These are phyloP conservation scores for Junonia oenone DNA, from an alignment of 2,888 invertebrate species.

Conservation along the genomic window DNA sequence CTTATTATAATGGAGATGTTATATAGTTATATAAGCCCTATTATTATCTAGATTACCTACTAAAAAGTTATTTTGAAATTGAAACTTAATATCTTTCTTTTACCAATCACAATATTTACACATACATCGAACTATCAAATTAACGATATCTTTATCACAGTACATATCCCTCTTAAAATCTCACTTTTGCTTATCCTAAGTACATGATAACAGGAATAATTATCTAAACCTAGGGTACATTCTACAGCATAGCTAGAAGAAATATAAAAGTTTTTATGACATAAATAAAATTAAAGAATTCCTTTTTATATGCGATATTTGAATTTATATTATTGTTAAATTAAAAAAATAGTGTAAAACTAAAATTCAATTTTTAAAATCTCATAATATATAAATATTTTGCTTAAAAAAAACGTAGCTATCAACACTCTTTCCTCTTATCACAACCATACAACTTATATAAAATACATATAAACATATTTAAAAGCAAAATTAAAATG, in stretches of 20 bases:
- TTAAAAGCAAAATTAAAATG: too few species aligned
- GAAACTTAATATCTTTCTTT: not conserved
- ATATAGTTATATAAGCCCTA: too few species aligned
- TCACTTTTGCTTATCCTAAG: constrained; percentile 13
- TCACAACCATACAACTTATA: constrained; percentile 10
- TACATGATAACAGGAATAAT: constrained; percentile 1
- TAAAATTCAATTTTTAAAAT: not conserved
- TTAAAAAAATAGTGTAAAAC: not conserved
- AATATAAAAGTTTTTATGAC: too few species aligned
- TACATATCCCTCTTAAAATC: constrained; percentile 15
- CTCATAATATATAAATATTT: not conserved
- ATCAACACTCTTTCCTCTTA: not conserved
- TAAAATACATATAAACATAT: not conserved
- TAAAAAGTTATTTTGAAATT: too few species aligned
- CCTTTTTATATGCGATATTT: too few species aligned
- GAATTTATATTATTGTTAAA: too few species aligned
- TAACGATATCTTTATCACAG: constrained; percentile 20
- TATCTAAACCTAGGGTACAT: too few species aligned
- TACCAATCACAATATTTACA: not conserved
- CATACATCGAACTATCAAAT: not conserved
- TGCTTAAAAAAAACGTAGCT: not conserved
- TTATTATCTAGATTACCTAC: too few species aligned
- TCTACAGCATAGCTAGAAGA: too few species aligned
- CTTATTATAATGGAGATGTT: too few species aligned
- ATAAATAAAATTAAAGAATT: too few species aligned